Percentiles rank a stretch among this genome's conserved stretches.
Conservation (phyloP, 2,113 vertebrate species). For the Passerina amoena region DNA sequence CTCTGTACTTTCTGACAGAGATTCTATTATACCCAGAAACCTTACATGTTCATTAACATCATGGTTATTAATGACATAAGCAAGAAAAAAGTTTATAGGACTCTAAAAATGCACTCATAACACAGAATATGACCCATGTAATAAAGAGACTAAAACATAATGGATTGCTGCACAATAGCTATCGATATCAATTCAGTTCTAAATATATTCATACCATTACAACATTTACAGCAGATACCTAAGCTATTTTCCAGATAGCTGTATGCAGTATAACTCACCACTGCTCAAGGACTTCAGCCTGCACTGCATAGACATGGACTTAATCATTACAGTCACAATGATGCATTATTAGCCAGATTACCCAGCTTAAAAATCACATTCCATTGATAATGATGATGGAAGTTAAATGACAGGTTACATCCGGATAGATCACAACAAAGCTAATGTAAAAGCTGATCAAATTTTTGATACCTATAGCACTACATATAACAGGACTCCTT, state of each 20-base stretch:
- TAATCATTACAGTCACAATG: neutral
- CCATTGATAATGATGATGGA: neutral
- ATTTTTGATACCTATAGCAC: neutral
- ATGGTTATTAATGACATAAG: neutral
- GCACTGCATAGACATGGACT: neutral
- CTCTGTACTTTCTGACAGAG: neutral
- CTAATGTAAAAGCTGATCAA: neutral
- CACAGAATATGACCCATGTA: neutral
- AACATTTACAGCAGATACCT: neutral
- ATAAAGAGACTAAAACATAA: neutral
- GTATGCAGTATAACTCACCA: neutral
- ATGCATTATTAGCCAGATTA: neutral
- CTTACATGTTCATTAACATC: neutral
- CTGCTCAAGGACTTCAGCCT: neutral
- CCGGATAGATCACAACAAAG: neutral
- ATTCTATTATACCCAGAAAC: neutral
- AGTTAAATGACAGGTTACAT: neutral
- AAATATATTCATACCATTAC: neutral
- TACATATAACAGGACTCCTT: neutral
- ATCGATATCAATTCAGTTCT: neutral
- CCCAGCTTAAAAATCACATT: neutral
- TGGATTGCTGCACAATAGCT: neutral
- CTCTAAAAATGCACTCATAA: neutral
- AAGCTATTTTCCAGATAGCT: neutral
- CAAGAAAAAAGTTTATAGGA: neutral